Conservation (phyloP, 2,797 vertebrate genomes). For the Centroberyx gerrardi region DNA sequence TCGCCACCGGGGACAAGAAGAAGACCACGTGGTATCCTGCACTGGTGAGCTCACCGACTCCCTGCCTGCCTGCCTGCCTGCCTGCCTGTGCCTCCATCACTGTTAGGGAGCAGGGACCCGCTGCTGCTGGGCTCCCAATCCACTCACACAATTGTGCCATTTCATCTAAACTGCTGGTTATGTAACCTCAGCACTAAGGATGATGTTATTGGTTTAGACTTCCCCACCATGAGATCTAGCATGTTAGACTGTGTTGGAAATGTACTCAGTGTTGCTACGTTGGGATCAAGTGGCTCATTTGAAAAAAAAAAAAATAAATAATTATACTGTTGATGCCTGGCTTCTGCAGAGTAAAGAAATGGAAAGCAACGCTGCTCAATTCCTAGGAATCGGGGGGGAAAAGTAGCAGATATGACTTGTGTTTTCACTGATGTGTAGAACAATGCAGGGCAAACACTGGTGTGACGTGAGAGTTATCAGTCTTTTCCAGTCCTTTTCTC, state of each 20-base stretch:
- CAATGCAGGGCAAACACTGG: conserved; percentile 21
- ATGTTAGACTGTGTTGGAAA: conserved; percentile 12
- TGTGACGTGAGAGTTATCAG: conserved; percentile 15
- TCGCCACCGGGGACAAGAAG: conserved; percentile 81
- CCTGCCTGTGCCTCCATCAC: conserved; percentile 15
- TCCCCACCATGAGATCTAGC: conserved; percentile 19
- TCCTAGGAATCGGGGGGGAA: conserved; percentile 1
- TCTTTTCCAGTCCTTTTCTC: conserved; percentile 29
- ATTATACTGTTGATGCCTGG: neutral
- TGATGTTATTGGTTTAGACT: conserved; percentile 49
- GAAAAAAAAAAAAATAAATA: neutral
- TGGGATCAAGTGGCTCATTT: conserved; percentile 14
- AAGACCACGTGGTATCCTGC: conserved; percentile 88
- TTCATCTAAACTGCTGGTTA: conserved; percentile 63
- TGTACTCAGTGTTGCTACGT: neutral
- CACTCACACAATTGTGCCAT: conserved; percentile 54
- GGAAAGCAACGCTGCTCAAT: conserved; percentile 1
- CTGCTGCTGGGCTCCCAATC: conserved; percentile 40
- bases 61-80: neutral
- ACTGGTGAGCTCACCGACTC: conserved; percentile 82
- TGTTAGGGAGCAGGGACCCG: conserved; percentile 29
- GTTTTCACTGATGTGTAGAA: conserved; percentile 18
- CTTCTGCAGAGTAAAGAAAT: conserved; percentile 10
- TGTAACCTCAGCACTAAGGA: conserved; percentile 61
- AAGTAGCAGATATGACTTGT: neutral